Evolutionary conservation across 1,140 invertebrate genomes (phyloP), one percentile per base, ranked within the genome.

Genomic region (Trichonephila clavata): DNA sequence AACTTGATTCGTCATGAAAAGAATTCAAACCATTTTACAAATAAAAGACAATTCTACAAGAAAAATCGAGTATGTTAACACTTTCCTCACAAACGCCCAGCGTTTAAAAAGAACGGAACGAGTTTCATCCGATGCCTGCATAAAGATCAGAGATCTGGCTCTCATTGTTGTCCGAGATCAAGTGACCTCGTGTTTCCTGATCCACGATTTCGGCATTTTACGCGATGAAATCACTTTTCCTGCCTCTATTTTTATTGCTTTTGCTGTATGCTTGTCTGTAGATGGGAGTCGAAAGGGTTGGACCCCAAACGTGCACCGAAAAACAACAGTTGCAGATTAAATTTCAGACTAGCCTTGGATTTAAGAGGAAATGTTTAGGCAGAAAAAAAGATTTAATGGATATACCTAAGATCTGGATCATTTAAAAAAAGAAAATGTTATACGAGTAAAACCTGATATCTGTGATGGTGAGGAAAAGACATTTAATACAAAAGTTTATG

Each of bases 151-250:
- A 77, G 32, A 77, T 18, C 14, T 18, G 32, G 32, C 32, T 77
- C 32, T 77, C 27, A 77, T 77, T 77, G 71, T 77, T 32, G 32
- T 39, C 16, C 16, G 27, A 32, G 4, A 18, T 39, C 24, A 18
- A 77, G 24, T 77, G 71, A 77, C 71, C 71, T 77, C 71, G 71
- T 18, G 24, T 77, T 77, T 32, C 71, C 32, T 77, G 71, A 77
- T 77, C 71, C 71, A 77, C 71, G 32, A 39, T 27, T 77, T 77
- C 27, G 1, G 71, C 6, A 18, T 77, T 77, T 32, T 24, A 77
- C 32, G 27, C 18, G 3, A 50, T 50, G 50, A 27, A 39, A 77
- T 77, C 71, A 77, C 16, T 77, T 77, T 77, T 77, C 68, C 32
- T 20, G 3, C 5, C 2, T 4, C 65, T 0, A 21, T 39, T 77